Evolutionary conservation across 2,113 vertebrate genomes (phyloP).

Genomic region (Silurus asotus): DNA sequence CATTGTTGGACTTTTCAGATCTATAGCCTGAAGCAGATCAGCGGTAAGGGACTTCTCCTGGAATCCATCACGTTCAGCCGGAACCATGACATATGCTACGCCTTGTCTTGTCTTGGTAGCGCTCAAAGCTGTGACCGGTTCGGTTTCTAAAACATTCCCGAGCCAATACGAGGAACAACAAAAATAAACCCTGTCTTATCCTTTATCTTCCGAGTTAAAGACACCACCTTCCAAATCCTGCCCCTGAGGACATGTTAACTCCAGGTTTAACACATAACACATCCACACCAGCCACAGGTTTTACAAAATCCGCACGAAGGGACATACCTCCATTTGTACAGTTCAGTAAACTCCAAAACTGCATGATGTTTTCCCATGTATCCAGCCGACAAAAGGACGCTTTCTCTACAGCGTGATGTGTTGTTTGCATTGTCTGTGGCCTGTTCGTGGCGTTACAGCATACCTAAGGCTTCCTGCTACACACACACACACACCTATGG

Average conservation of each 20-base stretch:
- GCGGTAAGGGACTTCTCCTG: constrained; percentile 36
- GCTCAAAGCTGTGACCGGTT: background rate
- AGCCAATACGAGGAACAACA: background rate
- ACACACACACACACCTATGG: constrained; percentile 28
- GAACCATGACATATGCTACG: background rate
- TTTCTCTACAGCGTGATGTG: background rate
- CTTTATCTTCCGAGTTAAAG: constrained; percentile 5
- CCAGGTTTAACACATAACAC: background rate
- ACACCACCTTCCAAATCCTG: background rate
- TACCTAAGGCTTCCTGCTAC: constrained; percentile 37
- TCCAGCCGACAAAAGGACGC: background rate
- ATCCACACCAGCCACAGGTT: background rate
- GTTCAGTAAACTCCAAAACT: constrained; percentile 55
- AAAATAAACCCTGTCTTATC: background rate
- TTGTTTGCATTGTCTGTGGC: constrained; percentile 31
- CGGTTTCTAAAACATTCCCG: background rate
- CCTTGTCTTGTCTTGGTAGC: background rate
- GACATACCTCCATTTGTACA: constrained; percentile 53
- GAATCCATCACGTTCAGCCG: constrained; percentile 42
- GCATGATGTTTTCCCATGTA: constrained; percentile 51
- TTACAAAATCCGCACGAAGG: background rate
- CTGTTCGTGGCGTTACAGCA: constrained; percentile 33
- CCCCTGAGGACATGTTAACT: background rate
- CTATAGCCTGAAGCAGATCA: constrained; percentile 34
- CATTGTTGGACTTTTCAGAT: background rate